phyloP scores from a whole-genome alignment of 2,888 invertebrate genomes.

The Gymnocheta viridis region DNA sequence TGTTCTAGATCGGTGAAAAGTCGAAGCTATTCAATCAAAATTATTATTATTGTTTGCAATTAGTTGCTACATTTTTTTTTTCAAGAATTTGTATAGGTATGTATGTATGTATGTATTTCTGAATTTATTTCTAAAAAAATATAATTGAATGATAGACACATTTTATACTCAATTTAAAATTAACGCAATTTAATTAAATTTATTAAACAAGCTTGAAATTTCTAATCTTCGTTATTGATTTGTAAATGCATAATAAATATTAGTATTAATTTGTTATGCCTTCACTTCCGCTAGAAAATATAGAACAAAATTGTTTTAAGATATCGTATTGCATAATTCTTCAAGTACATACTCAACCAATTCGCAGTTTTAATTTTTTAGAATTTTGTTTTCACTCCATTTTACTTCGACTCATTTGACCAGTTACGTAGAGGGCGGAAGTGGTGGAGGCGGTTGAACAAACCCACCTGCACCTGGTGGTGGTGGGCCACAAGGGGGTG shows the following conservation, averaged over 20 bases:
- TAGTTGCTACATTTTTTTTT: neutral
- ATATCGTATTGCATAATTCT: slow-evolving; percentile 25
- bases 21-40: too few relatives aligned
- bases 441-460: slow-evolving; percentile 87
- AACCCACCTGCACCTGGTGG: slow-evolving; percentile 83
- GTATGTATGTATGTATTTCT: neutral
- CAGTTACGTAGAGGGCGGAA: slow-evolving; percentile 83
- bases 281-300: neutral
- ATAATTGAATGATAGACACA: neutral
- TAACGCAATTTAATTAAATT: slow-evolving; percentile 7
- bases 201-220: neutral
- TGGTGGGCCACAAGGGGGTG: slow-evolving; percentile 83
- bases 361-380: slow-evolving; percentile 56
- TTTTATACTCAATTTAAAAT: neutral
- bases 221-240: neutral
- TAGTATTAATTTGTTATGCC: neutral
- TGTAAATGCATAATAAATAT: neutral
- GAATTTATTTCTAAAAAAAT: neutral
- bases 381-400: neutral
- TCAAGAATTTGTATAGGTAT: neutral
- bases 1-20: too few relatives aligned
- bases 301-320: neutral
- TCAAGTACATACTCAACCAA: slow-evolving; percentile 45
- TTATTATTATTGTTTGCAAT: too few relatives aligned
- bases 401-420: neutral